Percentiles rank a stretch among this genome's conserved stretches.
Conservation (phyloP, 2,888 invertebrate genomes). For the Oxytorus armatus region DNA sequence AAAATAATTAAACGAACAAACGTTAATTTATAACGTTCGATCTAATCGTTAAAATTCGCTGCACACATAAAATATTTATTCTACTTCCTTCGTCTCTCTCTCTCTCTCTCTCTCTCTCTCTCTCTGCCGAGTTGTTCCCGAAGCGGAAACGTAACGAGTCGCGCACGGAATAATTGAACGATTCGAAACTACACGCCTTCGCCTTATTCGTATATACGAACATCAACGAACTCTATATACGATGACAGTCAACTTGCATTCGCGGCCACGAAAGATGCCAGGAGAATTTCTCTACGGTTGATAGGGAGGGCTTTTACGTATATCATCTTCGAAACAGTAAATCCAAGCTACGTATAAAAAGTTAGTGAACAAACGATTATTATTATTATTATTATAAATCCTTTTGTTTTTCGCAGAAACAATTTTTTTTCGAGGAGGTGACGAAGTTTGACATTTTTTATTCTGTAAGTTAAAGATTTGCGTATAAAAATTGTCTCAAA, state of each 20-base stretch:
- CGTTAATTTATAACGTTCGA: no score
- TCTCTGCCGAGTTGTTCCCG: conserved; percentile 14
- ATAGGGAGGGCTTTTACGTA: neutral
- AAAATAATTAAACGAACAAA: no score
- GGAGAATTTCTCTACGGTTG: conserved; percentile 26
- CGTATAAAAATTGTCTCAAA: no score
- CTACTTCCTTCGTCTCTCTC: conserved; percentile 28
- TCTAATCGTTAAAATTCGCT: conserved; percentile 10
- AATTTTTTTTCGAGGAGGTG: no score
- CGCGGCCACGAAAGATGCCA: conserved; percentile 25
- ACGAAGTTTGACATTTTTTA: no score
- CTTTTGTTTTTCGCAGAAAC: no score
- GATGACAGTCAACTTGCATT: conserved; percentile 26
- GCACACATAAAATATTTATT: conserved; percentile 31
- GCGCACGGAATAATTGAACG: conserved; percentile 67
- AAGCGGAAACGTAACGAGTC: conserved; percentile 62
- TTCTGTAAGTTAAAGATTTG: no score
- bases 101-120: conserved; percentile 23
- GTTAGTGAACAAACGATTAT: no score
- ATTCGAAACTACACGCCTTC: conserved; percentile 54
- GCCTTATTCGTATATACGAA: conserved; percentile 60
- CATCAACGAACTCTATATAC: conserved; percentile 8
- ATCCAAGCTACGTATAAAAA: no score
- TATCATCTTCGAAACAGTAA: neutral
- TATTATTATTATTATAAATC: no score